Percentiles rank a stretch among this genome's conserved stretches.
Evolutionary conservation across 2,113 vertebrate species (phyloP).

Genomic region (Spermophilus dauricus): DNA sequence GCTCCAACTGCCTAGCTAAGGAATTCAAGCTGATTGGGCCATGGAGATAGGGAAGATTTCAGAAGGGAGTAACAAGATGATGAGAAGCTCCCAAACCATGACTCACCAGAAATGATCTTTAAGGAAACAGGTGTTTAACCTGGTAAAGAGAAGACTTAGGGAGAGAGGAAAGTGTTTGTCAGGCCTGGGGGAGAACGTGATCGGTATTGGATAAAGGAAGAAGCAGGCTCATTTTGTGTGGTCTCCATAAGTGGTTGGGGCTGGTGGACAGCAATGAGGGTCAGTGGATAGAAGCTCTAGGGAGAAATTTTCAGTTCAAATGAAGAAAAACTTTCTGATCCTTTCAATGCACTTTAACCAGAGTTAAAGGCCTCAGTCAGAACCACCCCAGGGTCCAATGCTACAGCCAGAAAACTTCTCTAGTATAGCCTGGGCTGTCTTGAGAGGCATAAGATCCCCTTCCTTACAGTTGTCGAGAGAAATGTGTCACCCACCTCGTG

Average conservation of each 20-base stretch:
- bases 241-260: neutral
- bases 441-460: neutral
- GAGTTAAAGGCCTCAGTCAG: neutral
- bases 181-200: neutral
- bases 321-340: neutral
- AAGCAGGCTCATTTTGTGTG: neutral
- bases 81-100: neutral
- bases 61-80: neutral
- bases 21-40: neutral
- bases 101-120: neutral
- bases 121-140: neutral
- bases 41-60: neutral
- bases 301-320: neutral
- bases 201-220: neutral
- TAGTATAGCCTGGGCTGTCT: neutral
- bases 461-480: neutral
- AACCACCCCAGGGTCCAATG: neutral
- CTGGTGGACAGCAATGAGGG: neutral
- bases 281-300: neutral
- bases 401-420: neutral
- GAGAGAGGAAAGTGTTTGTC: neutral
- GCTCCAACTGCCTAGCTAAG: neutral
- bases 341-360: neutral
- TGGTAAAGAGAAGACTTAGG: neutral
- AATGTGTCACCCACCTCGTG: neutral